phyloP scores from a whole-genome alignment of 1,140 invertebrate species.

The Saccostrea glomerata region DNA sequence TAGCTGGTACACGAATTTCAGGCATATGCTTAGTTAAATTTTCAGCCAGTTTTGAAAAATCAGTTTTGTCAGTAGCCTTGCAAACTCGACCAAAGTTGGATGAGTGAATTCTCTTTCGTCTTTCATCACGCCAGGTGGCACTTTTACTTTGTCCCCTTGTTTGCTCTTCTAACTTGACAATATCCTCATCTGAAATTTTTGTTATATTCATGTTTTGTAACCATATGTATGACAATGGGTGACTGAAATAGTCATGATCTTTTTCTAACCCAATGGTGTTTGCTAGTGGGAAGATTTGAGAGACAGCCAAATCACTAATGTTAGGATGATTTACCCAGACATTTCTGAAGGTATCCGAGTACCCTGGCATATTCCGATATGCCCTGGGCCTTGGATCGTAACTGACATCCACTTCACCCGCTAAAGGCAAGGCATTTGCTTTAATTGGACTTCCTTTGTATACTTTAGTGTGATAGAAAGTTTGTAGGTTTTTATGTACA shows the following conservation, averaged over 20 bases:
- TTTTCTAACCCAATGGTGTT: constrained; percentile 25
- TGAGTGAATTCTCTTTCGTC: too few species aligned
- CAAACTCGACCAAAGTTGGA: too few species aligned
- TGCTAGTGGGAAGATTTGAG: too few species aligned
- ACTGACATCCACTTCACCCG: constrained; percentile 26
- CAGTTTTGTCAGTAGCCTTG: too few species aligned
- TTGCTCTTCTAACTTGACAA: neutral
- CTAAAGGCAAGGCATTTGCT: constrained; percentile 10
- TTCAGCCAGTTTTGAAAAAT: too few species aligned
- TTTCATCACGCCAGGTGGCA: too few species aligned
- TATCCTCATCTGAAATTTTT: neutral
- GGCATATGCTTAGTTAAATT: too few species aligned
- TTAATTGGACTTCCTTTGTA: constrained; percentile 56
- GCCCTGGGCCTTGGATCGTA: constrained; percentile 52
- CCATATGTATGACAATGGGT: neutral
- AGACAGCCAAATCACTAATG: neutral
- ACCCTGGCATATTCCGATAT: neutral
- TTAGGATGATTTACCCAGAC: constrained; percentile 49
- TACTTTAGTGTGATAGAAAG: constrained; percentile 52
- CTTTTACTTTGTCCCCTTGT: neutral
- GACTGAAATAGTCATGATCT: constrained; percentile 54
- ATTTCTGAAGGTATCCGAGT: constrained; percentile 53
- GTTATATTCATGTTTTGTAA: constrained; percentile 5
- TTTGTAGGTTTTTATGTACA: constrained; percentile 61
- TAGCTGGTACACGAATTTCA: too few species aligned